Percentiles rank a stretch among this genome's conserved stretches.
Evolutionary conservation across 1,140 invertebrate species (phyloP).

Genomic region (Calephelis virginiensis): DNA sequence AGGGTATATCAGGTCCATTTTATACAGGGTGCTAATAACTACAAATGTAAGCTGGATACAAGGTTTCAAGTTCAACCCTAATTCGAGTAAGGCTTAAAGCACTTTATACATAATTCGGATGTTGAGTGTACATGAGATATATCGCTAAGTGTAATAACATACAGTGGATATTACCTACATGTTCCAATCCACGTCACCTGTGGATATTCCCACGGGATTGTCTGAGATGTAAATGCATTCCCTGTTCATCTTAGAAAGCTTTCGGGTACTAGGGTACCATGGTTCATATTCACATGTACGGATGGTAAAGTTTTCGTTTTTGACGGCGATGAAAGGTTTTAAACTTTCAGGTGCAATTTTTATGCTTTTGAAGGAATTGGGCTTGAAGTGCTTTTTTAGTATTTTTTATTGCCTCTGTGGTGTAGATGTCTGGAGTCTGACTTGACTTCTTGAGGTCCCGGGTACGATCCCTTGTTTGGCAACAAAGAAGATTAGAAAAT

Average conservation of each 20-base stretch:
- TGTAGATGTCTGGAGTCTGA: no score
- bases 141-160: background rate
- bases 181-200: slow-evolving; percentile 1
- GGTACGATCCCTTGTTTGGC: no score
- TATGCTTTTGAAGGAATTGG: no score
- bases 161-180: background rate
- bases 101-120: background rate
- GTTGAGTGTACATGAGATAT: background rate
- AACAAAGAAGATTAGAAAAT: no score
- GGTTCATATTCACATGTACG: background rate
- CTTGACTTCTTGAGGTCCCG: no score
- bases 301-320: background rate
- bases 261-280: background rate
- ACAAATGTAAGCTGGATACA: no score
- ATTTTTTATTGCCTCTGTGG: no score
- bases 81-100: background rate
- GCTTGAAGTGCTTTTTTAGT: no score
- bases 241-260: slow-evolving; percentile 9
- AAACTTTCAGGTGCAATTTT: no score
- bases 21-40: no score
- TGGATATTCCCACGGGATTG: background rate
- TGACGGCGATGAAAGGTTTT: no score
- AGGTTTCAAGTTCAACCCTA: background rate
- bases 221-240: slow-evolving; percentile 12
- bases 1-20: no score